Evolutionary conservation across 2,888 invertebrate species (phyloP).

Genomic region (Electrophaes corylata): DNA sequence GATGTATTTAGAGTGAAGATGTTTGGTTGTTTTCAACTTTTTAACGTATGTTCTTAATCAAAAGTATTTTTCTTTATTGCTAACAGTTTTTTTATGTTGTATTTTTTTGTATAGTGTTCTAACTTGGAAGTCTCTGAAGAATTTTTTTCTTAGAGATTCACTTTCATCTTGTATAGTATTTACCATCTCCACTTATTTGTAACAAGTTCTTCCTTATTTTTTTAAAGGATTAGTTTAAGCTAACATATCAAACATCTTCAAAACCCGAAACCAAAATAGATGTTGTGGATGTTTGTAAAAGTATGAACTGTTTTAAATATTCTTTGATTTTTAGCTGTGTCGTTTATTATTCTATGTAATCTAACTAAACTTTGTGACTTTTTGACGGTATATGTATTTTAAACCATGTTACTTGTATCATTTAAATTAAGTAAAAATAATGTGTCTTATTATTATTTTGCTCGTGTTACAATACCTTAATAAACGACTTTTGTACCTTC

Average conservation of each 20-base stretch:
- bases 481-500: not conserved
- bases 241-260: slow-evolving; percentile 32
- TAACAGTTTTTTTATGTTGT: not conserved
- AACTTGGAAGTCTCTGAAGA: no score
- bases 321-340: not conserved
- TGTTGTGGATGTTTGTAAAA: slow-evolving; percentile 36
- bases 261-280: slow-evolving; percentile 35
- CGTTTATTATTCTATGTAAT: no score
- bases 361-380: not conserved
- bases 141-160: no score
- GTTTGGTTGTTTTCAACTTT: slow-evolving; percentile 44
- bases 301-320: not conserved
- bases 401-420: no score
- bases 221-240: no score
- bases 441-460: no score
- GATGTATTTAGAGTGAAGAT: slow-evolving; percentile 51
- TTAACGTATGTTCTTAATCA: not conserved
- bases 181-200: no score
- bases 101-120: not conserved
- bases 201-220: no score
- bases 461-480: not conserved
- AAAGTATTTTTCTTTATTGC: not conserved
- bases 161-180: no score
- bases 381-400: not conserved
- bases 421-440: no score